Conservation (phyloP, 1,140 invertebrate genomes). For the Drosophila rufa region DNA sequence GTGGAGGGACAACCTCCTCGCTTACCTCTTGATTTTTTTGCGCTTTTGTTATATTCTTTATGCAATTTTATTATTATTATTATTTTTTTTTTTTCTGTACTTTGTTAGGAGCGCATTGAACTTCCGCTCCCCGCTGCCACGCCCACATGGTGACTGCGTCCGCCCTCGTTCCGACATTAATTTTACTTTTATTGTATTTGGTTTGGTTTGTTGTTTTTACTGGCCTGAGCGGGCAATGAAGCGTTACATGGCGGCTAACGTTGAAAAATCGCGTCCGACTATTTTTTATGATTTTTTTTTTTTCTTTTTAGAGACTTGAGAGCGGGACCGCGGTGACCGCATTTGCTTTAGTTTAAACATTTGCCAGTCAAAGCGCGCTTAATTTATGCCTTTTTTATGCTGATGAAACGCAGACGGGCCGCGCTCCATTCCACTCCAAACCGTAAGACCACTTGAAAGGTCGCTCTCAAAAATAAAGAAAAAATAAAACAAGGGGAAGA, state of each 20-base stretch:
- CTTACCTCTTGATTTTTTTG: slow-evolving; percentile 33
- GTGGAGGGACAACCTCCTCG: slow-evolving; percentile 11
- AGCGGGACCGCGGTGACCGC: slow-evolving; percentile 25
- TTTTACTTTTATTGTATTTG: slow-evolving; percentile 69
- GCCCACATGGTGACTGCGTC: slow-evolving; percentile 29
- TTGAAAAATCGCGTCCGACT: slow-evolving; percentile 72
- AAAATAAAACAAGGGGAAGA: slow-evolving; percentile 8
- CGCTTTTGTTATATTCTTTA: background rate
- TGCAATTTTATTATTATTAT: background rate
- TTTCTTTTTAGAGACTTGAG: background rate
- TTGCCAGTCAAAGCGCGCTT: slow-evolving; percentile 71
- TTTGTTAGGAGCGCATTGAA: slow-evolving; percentile 53
- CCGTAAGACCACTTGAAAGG: slow-evolving; percentile 8
- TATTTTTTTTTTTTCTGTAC: slow-evolving; percentile 6
- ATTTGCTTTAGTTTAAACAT: slow-evolving; percentile 78
- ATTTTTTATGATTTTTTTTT: slow-evolving; percentile 71
- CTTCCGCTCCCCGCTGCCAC: slow-evolving; percentile 62
- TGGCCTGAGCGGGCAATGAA: slow-evolving; percentile 62
- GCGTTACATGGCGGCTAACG: slow-evolving; percentile 76
- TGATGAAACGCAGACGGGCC: slow-evolving; percentile 71
- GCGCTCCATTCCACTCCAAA: slow-evolving; percentile 19
- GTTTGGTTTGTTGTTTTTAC: slow-evolving; percentile 28
- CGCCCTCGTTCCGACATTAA: slow-evolving; percentile 55
- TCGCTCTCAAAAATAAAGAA: background rate
- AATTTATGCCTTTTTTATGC: slow-evolving; percentile 82